Percentiles rank a stretch among this genome's conserved stretches.
Evolutionary conservation across 2,113 vertebrate species (phyloP).

Genomic region (Acanthochromis polyacanthus): DNA sequence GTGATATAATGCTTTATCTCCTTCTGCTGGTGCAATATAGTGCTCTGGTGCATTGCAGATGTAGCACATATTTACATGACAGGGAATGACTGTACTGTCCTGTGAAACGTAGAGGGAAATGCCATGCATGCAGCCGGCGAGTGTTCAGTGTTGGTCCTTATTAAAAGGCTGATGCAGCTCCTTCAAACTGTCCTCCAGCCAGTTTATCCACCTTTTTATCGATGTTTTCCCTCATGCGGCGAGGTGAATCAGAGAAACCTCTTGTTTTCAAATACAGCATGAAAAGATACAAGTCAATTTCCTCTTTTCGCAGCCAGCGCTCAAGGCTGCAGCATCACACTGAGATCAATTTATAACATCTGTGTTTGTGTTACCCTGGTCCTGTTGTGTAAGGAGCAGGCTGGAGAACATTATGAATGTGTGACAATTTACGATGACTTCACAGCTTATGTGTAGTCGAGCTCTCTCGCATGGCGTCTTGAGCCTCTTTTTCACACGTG

Average conservation of each 20-base stretch:
- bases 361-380: constrained; percentile 43
- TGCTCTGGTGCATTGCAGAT: constrained; percentile 61
- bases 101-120: constrained; percentile 25
- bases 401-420: constrained; percentile 8
- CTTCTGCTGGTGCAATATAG: constrained; percentile 22
- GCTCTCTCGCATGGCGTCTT: not conserved
- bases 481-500: not conserved
- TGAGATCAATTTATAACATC: constrained; percentile 57
- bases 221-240: constrained; percentile 61
- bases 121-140: not conserved
- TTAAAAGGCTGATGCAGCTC: constrained; percentile 35
- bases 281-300: constrained; percentile 73
- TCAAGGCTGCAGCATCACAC: constrained; percentile 53
- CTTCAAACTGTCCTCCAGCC: constrained; percentile 57
- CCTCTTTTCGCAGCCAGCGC: constrained; percentile 46
- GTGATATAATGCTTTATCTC: not conserved
- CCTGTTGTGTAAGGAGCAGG: constrained; percentile 20
- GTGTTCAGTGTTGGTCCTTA: constrained; percentile 26
- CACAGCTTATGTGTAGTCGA: constrained; percentile 13
- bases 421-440: constrained; percentile 22
- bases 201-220: constrained; percentile 73
- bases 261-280: constrained; percentile 73
- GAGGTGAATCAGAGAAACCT: constrained; percentile 66
- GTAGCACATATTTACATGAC: constrained; percentile 37
- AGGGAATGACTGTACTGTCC: constrained; percentile 26